These are phyloP conservation scores for Callinectes sapidus DNA, from an alignment of 2,888 invertebrate genomes.

Conservation along the genomic window DNA sequence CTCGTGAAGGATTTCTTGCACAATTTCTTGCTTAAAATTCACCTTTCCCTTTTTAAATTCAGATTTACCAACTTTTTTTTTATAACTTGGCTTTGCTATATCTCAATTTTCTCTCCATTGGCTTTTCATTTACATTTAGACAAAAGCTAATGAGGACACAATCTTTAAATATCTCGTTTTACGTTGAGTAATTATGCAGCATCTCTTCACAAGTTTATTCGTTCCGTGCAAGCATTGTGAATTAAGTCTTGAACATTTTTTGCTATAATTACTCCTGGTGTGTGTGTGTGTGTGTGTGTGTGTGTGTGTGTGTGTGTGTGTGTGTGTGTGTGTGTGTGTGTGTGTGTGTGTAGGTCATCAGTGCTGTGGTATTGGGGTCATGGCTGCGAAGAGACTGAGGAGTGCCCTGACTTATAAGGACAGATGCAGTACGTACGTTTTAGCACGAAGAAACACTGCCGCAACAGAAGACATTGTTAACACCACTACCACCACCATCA, in stretches of 20 bases:
- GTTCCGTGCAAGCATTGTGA: neutral
- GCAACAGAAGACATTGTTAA: neutral
- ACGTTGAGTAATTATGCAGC: neutral
- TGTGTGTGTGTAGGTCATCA: conserved; percentile 21
- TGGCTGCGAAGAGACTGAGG: neutral
- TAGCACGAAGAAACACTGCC: neutral
- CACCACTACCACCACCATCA: neutral
- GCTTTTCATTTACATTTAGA: too few species aligned
- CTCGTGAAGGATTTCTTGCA: neutral
- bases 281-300: conserved; percentile 6
- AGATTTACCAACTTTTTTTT: neutral
- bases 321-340: conserved; percentile 19
- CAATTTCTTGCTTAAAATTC: neutral
- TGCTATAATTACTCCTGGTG: neutral
- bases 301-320: conserved; percentile 8
- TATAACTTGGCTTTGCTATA: neutral
- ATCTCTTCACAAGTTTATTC: neutral
- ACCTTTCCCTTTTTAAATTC: neutral
- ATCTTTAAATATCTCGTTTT: neutral
- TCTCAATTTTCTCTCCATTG: neutral
- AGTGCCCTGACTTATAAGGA: neutral
- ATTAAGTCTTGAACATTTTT: neutral
- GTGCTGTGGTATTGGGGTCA: neutral
- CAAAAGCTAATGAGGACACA: neutral
- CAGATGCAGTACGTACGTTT: neutral